phyloP scores from a whole-genome alignment of 2,797 vertebrate species.

The Oreochromis grahami region DNA sequence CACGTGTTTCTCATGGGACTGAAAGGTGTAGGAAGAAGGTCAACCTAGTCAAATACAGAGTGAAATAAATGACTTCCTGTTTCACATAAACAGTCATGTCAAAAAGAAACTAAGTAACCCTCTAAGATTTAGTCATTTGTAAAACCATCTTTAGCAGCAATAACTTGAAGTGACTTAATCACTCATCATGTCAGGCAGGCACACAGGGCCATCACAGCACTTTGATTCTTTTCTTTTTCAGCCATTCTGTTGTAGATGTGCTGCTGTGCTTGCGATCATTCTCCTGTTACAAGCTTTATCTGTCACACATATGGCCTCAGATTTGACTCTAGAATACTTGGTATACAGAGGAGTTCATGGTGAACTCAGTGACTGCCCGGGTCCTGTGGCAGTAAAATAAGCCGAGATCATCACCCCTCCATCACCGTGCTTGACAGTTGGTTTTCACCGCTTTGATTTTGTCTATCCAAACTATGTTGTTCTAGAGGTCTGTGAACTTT shows the following conservation, averaged over 20 bases:
- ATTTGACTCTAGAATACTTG: neutral
- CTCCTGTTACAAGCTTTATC: neutral
- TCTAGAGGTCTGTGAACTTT: neutral
- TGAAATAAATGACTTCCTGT: neutral
- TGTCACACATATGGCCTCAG: neutral
- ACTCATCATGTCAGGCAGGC: neutral
- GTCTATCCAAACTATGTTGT: rapidly evolving
- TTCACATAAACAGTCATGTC: neutral
- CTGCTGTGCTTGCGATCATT: neutral
- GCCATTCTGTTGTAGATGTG: neutral
- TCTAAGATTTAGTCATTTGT: neutral
- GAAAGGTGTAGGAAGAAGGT: neutral
- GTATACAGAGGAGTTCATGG: neutral
- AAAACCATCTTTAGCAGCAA: neutral
- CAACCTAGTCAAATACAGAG: neutral
- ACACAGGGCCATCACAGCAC: neutral
- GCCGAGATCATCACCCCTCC: neutral
- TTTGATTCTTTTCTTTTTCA: neutral
- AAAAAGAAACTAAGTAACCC: neutral
- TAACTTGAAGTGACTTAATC: neutral
- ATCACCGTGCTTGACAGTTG: neutral
- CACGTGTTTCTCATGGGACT: neutral
- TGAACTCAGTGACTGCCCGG: neutral
- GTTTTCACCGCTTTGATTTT: neutral
- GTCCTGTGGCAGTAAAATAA: neutral